Conservation (phyloP, 1,140 invertebrate genomes). For the Caenorhabditis briggsae region DNA sequence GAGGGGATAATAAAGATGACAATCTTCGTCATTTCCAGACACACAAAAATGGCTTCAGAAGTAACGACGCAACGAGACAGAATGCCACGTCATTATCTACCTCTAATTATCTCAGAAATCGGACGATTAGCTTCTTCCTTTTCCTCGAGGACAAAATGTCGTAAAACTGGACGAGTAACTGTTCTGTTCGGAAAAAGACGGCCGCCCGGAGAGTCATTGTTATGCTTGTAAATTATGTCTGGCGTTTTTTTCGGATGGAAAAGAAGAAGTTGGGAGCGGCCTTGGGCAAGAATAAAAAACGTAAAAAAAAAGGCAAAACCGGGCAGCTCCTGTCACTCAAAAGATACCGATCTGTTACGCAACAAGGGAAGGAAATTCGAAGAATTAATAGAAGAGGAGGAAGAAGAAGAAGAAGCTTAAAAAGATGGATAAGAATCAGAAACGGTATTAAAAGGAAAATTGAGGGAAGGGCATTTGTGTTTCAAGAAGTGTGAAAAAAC, state of each 20-base stretch:
- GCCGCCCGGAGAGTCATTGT: background rate
- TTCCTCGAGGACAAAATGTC: background rate
- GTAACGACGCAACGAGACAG: background rate
- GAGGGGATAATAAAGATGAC: too few relatives aligned
- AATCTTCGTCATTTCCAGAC: too few relatives aligned
- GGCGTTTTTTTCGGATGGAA: too few relatives aligned
- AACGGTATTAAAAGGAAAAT: background rate
- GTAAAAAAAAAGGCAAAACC: background rate
- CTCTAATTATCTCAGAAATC: background rate
- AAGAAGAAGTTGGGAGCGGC: background rate
- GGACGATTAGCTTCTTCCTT: too few relatives aligned
- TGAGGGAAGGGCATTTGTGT: background rate
- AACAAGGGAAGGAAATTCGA: background rate
- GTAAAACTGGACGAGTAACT: conserved; percentile 22
- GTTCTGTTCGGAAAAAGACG: background rate
- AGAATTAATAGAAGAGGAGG: too few relatives aligned
- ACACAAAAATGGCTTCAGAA: too few relatives aligned
- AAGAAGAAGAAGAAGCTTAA: background rate
- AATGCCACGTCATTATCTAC: conserved; percentile 2
- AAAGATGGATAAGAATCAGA: conserved; percentile 6
- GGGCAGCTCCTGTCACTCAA: background rate
- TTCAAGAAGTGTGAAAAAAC: background rate
- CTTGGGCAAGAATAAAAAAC: background rate
- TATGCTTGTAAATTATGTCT: conserved; percentile 28
- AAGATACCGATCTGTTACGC: conserved; percentile 12